Evolutionary conservation across 2,797 vertebrate species (phyloP).

Genomic region (Leucoraja ocellata): DNA sequence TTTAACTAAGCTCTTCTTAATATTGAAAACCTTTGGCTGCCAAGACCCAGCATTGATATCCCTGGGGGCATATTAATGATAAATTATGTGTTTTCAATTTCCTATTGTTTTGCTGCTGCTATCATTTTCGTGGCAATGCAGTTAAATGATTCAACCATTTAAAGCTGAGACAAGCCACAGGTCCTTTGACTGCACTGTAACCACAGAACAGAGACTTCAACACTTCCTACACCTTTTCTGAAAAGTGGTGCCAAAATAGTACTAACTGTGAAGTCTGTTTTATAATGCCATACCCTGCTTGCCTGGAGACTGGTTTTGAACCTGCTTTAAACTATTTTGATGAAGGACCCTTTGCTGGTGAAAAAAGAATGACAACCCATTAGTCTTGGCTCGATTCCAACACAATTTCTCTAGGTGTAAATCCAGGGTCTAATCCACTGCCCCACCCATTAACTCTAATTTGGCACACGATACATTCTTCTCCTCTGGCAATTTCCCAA

Average conservation of each 20-base stretch:
- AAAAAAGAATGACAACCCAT: background rate
- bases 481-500: background rate
- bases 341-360: background rate
- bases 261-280: background rate
- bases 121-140: background rate
- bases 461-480: background rate
- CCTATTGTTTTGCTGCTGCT: background rate
- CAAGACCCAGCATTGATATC: background rate
- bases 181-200: too few species aligned
- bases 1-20: background rate
- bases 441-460: background rate
- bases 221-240: background rate
- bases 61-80: background rate
- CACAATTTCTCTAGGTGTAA: background rate
- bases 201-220: background rate
- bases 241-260: background rate
- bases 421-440: background rate
- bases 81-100: background rate
- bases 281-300: background rate
- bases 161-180: background rate
- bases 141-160: background rate
- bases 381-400: background rate
- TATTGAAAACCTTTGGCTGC: background rate
- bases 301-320: background rate
- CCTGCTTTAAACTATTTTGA: background rate